Base-by-base conservation (phyloP, 2,113 vertebrate genomes). In the Manacus vitellinus region DNA sequence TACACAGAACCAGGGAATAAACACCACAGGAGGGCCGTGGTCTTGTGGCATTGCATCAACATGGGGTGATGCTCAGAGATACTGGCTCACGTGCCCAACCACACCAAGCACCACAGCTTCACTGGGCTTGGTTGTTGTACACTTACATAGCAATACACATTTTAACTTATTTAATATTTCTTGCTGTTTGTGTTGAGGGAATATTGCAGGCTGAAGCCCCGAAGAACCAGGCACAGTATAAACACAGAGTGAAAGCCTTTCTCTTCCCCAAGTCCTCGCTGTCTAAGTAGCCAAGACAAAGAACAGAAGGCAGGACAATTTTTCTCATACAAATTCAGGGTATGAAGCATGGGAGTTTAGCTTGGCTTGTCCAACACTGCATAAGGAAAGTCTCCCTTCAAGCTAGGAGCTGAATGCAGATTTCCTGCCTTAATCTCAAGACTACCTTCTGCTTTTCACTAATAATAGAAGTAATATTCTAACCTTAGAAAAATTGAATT, bases 341-440 rank as follows among this genome's bases (percentile, higher is more conserved):
- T 65, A 47, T 3, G 2, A 75, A 86, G 55, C 67, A 54, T 12
- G 16, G 23, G 55, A 71, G n/a, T 80, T 95, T 89, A 77, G 55
- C 35, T 84, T 94, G 72, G 41, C 68, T 86, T 84, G 30, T 43
- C 59, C 21, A 58, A 37, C 52, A 65, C 30, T 49, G 14, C 59
- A 12, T 46, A 55, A 84, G 41, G 14, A 51, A 93, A 92, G 22
- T 39, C 33, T 77, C 62, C 77, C 44, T 24, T 49, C 52, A 61
- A 95, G 56, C 46, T 61, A 49, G 46, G 49, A 96, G 62, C 11
- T 73, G 81, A 82, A 76, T 62, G 49, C 49, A 80, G 77, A 88
- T 66, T 89, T 95, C 70, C 92, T 89, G 66, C 84, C 67, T 76
- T 89, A 56, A 78, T 89, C 66, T 65, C 70, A 63, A 87, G 68